Percentiles rank a stretch among this genome's conserved stretches.
Evolutionary conservation across 2,797 vertebrate genomes (phyloP).

Genomic region (Pygocentrus nattereri): DNA sequence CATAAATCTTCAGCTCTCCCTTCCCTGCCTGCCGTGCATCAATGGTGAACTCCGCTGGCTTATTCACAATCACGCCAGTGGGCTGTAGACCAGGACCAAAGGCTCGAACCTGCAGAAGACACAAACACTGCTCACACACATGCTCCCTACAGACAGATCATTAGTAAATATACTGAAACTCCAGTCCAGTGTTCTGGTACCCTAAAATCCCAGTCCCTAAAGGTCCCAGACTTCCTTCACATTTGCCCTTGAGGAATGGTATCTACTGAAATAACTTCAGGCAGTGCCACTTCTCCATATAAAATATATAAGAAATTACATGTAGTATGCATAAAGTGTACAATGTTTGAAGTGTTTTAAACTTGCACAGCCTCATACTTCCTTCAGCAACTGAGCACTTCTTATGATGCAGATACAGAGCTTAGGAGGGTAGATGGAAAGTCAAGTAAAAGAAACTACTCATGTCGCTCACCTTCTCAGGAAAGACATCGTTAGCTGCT

Average conservation of each 20-base stretch:
- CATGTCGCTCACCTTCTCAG: constrained; percentile 84
- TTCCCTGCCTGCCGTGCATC: constrained; percentile 89
- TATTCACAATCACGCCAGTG: constrained; percentile 90
- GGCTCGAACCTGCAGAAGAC: constrained; percentile 85
- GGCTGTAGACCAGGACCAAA: constrained; percentile 89
- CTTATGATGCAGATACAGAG: no score
- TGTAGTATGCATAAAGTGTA: not conserved
- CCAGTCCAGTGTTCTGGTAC: no score
- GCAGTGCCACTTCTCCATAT: not conserved
- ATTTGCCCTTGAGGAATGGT: no score
- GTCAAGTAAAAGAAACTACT: no score
- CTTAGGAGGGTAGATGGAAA: no score
- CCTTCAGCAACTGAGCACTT: no score
- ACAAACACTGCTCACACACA: not conserved
- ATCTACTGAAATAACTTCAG: no score
- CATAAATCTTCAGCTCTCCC: constrained; percentile 91
- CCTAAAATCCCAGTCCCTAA: not conserved
- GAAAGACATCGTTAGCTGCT: constrained; percentile 85
- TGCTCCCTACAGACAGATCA: not conserved
- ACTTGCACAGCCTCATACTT: no score
- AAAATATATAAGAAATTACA: not conserved
- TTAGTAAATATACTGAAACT: no score
- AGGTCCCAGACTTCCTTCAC: no score
- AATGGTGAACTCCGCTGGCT: constrained; percentile 91
- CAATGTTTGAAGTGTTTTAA: no score